Evolutionary conservation across 1,140 invertebrate species (phyloP), one percentile per base, ranked within the genome.

Genomic region (Paralvinella palmiformis): DNA sequence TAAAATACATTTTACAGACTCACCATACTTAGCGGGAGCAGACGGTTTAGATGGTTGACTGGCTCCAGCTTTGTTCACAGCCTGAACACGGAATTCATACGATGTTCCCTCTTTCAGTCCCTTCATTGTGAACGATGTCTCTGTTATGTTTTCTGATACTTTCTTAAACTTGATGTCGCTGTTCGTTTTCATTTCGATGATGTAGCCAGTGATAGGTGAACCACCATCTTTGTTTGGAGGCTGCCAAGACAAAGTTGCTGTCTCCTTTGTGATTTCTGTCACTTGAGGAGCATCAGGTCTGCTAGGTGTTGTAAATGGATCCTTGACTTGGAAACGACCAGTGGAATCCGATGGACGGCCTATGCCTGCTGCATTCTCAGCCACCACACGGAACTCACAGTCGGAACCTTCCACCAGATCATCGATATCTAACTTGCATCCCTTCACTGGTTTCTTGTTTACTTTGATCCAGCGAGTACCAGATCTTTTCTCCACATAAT

Each of bases 21-120:
- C 55, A 63, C 61, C 61, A 22, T 64, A 64, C 60, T 88, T 85
- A 73, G 96, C 94, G 0, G 89, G 85, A 72, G 95, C 93, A 4
- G 92, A 96, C 64, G 89, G 88, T 32, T 61, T 89, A 87, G 92
- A 93, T 10, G 94, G 95, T 79, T 96, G 92, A 65, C 94, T 91
- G 61, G 87, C 86, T 29, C 96, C 96, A 32, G 91, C 95, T 75
- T 96, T 94, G 80, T 99, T 99, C 0, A 98, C 89, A 20, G 96
- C 96, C 77, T 92, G 90, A 0, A 99, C 88, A 62, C 96, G 86
- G 84, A 99, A 99, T 80, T 97, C 92, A 76, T 98, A 98, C 79
- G 96, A 91, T 73, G 95, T 91, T 36, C 92, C 93, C 82, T 98
- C 92, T 1, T 85, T 88, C 4, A 99, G 81, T 68, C 91, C 89